A percentile compares a stretch with the other conserved stretches of the same genome.
Evolutionary conservation across 1,140 invertebrate species (phyloP).

Genomic region (Melipona quadrifasciata): DNA sequence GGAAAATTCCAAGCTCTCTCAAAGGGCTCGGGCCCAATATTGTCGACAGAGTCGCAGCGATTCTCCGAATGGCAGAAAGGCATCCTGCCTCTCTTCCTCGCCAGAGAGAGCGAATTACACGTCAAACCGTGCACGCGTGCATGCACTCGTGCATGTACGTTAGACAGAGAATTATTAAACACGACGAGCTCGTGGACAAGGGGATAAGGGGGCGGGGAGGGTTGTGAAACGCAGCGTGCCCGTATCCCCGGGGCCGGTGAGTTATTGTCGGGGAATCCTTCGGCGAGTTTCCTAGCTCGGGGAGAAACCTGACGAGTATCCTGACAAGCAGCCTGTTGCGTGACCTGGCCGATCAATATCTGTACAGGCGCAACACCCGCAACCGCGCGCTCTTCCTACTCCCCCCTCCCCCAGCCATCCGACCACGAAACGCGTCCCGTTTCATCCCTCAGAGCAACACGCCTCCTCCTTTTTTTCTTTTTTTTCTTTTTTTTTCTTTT

Average conservation of each 20-base stretch:
- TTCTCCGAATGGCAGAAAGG: neutral
- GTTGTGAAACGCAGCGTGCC: neutral
- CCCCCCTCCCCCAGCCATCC: neutral
- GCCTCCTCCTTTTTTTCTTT: no score
- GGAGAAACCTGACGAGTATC: slow-evolving; percentile 62
- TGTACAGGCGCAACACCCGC: slow-evolving; percentile 63
- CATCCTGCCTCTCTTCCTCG: no score
- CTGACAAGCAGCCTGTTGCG: slow-evolving; percentile 77
- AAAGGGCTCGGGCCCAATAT: neutral
- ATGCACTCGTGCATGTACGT: neutral
- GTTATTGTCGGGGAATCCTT: slow-evolving; percentile 50
- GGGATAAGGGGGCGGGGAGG: no score
- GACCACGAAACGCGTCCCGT: slow-evolving; percentile 5
- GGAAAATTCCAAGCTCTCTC: neutral
- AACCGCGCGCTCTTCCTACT: slow-evolving; percentile 37
- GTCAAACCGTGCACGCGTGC: neutral
- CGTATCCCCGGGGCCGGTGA: slow-evolving; percentile 20
- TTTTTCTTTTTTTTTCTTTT: neutral
- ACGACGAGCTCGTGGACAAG: neutral
- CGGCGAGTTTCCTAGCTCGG: slow-evolving; percentile 45
- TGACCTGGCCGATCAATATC: slow-evolving; percentile 75
- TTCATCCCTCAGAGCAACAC: neutral
- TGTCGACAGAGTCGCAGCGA: neutral
- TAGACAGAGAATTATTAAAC: slow-evolving; percentile 52
- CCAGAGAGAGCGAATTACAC: neutral